These are phyloP conservation scores for Ephestia elutella DNA, from an alignment of 1,140 invertebrate species.

Conservation along the genomic window DNA sequence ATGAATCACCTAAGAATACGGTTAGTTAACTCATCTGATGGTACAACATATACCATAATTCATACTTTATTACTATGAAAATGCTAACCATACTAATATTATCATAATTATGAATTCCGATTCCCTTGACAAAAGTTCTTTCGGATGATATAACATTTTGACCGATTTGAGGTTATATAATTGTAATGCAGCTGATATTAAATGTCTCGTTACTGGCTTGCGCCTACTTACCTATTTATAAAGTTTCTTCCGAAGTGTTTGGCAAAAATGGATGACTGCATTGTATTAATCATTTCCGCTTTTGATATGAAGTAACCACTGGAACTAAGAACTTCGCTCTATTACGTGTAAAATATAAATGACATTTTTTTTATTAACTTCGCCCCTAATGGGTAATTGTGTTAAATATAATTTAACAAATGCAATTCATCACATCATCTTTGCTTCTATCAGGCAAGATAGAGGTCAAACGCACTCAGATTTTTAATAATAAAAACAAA, in stretches of 20 bases:
- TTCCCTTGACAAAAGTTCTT: background rate
- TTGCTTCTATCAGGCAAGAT: too few relatives aligned
- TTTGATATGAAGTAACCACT: background rate
- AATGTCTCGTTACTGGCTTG: conserved; percentile 1
- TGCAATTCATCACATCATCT: too few relatives aligned
- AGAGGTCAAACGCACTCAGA: too few relatives aligned
- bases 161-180: background rate
- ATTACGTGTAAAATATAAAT: too few relatives aligned
- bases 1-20: too few relatives aligned
- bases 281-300: conserved; percentile 6
- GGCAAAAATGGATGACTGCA: background rate
- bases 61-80: background rate
- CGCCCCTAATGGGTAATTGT: too few relatives aligned
- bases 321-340: background rate
- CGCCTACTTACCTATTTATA: conserved; percentile 5
- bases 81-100: background rate
- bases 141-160: background rate
- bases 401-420: too few relatives aligned
- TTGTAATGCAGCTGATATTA: background rate
- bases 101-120: background rate
- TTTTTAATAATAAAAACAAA: too few relatives aligned
- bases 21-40: too few relatives aligned
- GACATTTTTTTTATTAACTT: background rate
- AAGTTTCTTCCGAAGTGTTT: background rate
- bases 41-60: too few relatives aligned